Percentiles rank a stretch among this genome's conserved stretches.
phyloP scores from a whole-genome alignment of 1,140 invertebrate species.

The Amyelois transitella region DNA sequence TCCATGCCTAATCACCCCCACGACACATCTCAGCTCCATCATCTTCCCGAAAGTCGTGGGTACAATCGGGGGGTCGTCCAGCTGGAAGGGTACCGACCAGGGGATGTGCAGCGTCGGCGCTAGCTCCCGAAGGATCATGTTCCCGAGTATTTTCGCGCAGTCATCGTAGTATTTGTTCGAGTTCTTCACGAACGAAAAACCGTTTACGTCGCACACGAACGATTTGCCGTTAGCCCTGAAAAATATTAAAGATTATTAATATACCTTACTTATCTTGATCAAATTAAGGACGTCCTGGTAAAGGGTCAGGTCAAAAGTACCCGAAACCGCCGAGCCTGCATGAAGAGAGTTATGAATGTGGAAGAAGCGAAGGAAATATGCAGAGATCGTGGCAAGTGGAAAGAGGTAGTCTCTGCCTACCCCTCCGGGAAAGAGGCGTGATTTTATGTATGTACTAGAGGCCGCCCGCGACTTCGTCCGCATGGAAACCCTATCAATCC shows the following conservation, averaged over 20 bases:
- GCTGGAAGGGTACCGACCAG: slow-evolving; percentile 96
- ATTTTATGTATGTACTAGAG: too few relatives aligned
- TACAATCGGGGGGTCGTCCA: slow-evolving; percentile 98
- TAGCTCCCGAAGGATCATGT: slow-evolving; percentile 92
- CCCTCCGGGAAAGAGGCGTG: too few relatives aligned
- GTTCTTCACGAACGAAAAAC: slow-evolving; percentile 99
- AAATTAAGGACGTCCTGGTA: too few relatives aligned
- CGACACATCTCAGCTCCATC: slow-evolving; percentile 99
- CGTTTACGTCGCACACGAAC: slow-evolving; percentile 99
- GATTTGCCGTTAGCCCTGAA: slow-evolving; percentile 96
- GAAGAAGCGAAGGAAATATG: too few relatives aligned
- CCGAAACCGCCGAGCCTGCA: too few relatives aligned
- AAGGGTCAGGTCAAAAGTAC: too few relatives aligned
- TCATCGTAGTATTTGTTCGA: slow-evolving; percentile 99
- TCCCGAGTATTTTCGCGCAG: slow-evolving; percentile 97
- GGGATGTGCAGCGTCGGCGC: slow-evolving; percentile 97
- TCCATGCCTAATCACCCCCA: slow-evolving; percentile 98
- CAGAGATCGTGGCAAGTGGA: too few relatives aligned
- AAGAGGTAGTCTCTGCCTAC: too few relatives aligned
- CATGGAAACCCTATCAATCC: too few relatives aligned
- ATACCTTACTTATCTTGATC: too few relatives aligned
- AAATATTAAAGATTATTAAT: slow-evolving; percentile 19
- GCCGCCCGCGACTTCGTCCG: too few relatives aligned
- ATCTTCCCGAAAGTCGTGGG: slow-evolving; percentile 99
- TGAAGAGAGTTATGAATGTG: too few relatives aligned